Conservation (phyloP, 2,888 invertebrate species). For the Thera obeliscata region DNA sequence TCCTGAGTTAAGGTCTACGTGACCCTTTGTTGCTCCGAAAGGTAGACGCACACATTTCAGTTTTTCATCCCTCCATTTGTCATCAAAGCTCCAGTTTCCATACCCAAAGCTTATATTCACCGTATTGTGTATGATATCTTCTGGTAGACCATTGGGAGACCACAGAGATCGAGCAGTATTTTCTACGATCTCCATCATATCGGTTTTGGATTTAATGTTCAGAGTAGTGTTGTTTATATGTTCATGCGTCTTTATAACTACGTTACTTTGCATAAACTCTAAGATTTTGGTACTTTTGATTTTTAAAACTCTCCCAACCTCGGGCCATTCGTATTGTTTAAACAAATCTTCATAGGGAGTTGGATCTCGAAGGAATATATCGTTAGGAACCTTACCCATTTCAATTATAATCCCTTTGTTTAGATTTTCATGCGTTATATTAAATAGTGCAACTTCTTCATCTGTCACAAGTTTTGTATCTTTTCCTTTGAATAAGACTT, state of each 20-base stretch:
- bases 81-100: constrained; percentile 45
- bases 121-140: constrained; percentile 53
- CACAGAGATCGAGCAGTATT: constrained; percentile 55
- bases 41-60: constrained; percentile 41
- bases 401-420: constrained; percentile 60
- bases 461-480: constrained; percentile 59
- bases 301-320: constrained; percentile 53
- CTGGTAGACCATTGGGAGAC: constrained; percentile 55
- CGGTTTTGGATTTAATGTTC: constrained; percentile 44
- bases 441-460: constrained; percentile 60
- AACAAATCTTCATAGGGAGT: constrained; percentile 62
- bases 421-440: constrained; percentile 60
- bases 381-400: constrained; percentile 61
- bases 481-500: constrained; percentile 48
- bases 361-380: constrained; percentile 65
- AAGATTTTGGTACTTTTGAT: constrained; percentile 53
- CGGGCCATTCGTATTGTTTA: constrained; percentile 60
- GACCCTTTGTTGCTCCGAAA: constrained; percentile 51
- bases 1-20: constrained; percentile 53
- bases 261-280: constrained; percentile 55
- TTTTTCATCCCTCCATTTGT: constrained; percentile 59
- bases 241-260: constrained; percentile 51
- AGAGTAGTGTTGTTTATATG: constrained; percentile 60
- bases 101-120: constrained; percentile 53
- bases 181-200: constrained; percentile 51